These are phyloP conservation scores for Spodoptera frugiperda DNA, from an alignment of 1,140 invertebrate genomes.

Conservation along the genomic window DNA sequence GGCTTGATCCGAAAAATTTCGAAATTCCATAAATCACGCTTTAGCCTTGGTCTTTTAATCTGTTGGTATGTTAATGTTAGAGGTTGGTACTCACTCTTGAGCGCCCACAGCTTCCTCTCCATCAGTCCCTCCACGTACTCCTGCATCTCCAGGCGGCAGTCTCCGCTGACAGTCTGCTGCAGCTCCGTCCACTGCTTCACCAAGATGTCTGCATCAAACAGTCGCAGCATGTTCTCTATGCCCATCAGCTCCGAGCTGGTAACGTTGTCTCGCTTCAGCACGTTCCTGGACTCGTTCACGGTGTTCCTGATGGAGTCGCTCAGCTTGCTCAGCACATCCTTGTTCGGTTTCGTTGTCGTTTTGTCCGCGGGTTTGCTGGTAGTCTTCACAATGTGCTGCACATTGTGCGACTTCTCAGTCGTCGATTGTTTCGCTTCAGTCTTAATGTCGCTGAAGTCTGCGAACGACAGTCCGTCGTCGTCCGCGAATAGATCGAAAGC, in stretches of 20 bases:
- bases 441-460: conserved; percentile 67
- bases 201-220: conserved; percentile 85
- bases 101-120: conserved; percentile 89
- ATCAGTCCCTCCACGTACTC: conserved; percentile 88
- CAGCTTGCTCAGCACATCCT: conserved; percentile 66
- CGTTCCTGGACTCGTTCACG: conserved; percentile 71
- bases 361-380: conserved; percentile 66
- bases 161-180: conserved; percentile 67
- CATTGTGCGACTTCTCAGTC: conserved; percentile 79
- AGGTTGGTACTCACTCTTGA: conserved; percentile 89
- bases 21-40: conserved; percentile 1
- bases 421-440: conserved; percentile 61
- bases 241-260: conserved; percentile 74
- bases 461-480: conserved; percentile 77
- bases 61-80: neutral
- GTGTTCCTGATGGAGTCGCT: conserved; percentile 69
- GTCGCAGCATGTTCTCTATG: conserved; percentile 85
- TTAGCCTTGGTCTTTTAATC: neutral
- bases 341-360: conserved; percentile 68
- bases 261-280: conserved; percentile 53
- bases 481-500: conserved; percentile 76
- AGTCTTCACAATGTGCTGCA: conserved; percentile 78
- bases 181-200: conserved; percentile 81
- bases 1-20: neutral
- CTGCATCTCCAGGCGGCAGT: conserved; percentile 88